These are phyloP conservation scores for Balaeniceps rex DNA, from an alignment of 2,113 vertebrate species.

Conservation along the genomic window DNA sequence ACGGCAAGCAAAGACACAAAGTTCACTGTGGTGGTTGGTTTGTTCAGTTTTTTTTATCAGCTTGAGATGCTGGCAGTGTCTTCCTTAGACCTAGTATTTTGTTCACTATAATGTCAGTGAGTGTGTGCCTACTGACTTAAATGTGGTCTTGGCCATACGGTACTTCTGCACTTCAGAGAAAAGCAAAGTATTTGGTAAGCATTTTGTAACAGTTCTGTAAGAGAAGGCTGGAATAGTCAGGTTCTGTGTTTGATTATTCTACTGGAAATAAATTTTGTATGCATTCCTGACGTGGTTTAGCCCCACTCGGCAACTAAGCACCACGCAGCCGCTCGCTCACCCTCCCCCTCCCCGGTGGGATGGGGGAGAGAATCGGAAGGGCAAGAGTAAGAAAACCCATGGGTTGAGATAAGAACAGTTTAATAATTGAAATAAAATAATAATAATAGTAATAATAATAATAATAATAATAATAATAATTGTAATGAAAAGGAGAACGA, in stretches of 20 bases:
- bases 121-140: background rate
- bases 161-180: background rate
- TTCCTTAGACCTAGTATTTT: background rate
- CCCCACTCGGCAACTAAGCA: no score
- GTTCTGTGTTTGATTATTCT: background rate
- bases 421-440: no score
- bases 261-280: background rate
- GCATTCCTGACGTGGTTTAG: no score
- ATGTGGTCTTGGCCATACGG: background rate
- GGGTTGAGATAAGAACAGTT: no score
- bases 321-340: no score
- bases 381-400: no score
- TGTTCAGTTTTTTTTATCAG: background rate
- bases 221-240: background rate
- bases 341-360: no score
- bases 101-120: background rate
- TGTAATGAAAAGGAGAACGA: no score
- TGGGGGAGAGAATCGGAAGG: no score
- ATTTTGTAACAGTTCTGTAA: background rate
- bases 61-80: background rate
- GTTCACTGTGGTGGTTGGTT: background rate
- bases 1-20: background rate
- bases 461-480: no score
- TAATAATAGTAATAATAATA: no score
- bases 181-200: background rate